A percentile compares a stretch with the other conserved stretches of the same genome.
Conservation (phyloP, 2,113 vertebrate genomes). For the Ammospiza caudacuta region DNA sequence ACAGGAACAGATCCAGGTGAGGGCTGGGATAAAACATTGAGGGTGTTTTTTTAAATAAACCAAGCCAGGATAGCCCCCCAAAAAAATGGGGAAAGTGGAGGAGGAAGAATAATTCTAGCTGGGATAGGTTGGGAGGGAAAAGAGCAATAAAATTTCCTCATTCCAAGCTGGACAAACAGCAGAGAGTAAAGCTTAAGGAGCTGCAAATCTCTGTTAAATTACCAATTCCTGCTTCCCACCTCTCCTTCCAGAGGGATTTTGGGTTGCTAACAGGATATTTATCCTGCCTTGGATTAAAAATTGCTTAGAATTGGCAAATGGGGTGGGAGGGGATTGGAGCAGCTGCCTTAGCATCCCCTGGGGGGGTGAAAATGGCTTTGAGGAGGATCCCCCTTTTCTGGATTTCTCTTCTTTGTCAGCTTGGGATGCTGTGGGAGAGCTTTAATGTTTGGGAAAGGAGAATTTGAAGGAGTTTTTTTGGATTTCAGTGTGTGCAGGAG, state of each 20-base stretch:
- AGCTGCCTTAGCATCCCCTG: background rate
- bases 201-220: background rate
- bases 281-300: background rate
- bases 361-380: accelerated
- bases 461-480: background rate
- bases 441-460: background rate
- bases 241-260: background rate
- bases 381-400: background rate
- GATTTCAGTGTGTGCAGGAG: slow-evolving; percentile 91
- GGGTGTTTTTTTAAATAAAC: background rate
- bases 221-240: background rate
- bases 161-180: background rate
- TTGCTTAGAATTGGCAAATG: background rate
- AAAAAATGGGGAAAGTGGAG: background rate
- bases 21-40: accelerated
- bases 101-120: background rate
- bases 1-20: slow-evolving; percentile 96
- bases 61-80: background rate
- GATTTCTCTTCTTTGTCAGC: background rate
- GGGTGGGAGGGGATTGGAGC: background rate
- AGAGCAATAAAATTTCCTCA: accelerated
- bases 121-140: background rate
- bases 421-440: background rate
- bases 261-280: background rate
- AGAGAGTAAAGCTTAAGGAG: background rate